Evolutionary conservation across 1,140 invertebrate genomes (phyloP), one percentile per base, ranked within the genome.

Genomic region (Drosophila baimaii): DNA sequence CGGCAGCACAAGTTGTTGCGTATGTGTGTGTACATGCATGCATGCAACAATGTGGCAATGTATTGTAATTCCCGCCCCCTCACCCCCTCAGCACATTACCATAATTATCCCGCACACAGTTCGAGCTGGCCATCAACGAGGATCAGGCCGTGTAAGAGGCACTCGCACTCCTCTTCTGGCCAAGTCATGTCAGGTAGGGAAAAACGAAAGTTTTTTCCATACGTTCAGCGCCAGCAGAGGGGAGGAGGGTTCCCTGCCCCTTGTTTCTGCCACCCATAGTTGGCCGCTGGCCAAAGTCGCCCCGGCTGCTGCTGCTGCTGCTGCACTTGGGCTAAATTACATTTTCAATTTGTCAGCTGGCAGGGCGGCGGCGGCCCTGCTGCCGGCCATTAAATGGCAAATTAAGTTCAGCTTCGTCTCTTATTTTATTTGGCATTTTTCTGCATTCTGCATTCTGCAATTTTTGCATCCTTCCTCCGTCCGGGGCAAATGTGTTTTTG

Each of bases 271-370:
- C 17, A 3, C 17, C 12, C 2, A n/a, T 37, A 19, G 43, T 81
- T 84, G 81, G 81, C 71, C 59, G 12, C 0, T 65, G 59, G 81
- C 81, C 82, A 84, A 84, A 19, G 65, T 29, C 52, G 66, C 23
- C 57, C 49, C 31, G 31, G 13, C 17, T 2, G 27, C 27, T 21
- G 44, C 9, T 29, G 29, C n/a, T n/a, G n/a, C 21, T 29, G 49
- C 58, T 79, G 83, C 82, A 82, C 82, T 86, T 88, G 79, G 63
- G 79, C 83, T 63, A 86, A 86, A 86, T 86, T 86, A 79, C 79
- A 86, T 83, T 86, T 86, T 83, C 76, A 86, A 88, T 77, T 86
- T 82, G 83, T 88, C 83, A 77, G 83, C 85, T 70, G 77, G 74
- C 70, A 17, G 39, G 56, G 56, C 55, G 27, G 61, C 43, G 56